Evolutionary conservation across 2,888 invertebrate genomes (phyloP).

Genomic region (Sthenelais limicola): DNA sequence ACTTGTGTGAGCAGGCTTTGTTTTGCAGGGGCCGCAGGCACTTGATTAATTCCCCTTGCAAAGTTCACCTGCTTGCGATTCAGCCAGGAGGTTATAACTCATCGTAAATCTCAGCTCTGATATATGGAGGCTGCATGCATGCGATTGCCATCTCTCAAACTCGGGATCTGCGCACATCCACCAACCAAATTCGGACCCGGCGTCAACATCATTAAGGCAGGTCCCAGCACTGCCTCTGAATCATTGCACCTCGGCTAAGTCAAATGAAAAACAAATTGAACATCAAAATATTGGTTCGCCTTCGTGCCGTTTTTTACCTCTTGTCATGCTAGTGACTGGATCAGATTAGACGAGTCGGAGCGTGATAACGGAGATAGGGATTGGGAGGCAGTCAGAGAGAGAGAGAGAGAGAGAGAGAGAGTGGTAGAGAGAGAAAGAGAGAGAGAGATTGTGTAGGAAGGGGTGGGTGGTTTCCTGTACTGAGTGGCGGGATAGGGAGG

Average conservation of each 20-base stretch:
- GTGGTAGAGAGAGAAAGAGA: constrained; percentile 4
- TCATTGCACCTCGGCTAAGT: constrained; percentile 27
- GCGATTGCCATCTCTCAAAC: constrained; percentile 39
- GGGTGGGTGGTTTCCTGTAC: too few species aligned
- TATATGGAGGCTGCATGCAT: constrained; percentile 38
- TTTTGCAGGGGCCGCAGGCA: constrained; percentile 27
- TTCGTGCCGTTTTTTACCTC: too few species aligned
- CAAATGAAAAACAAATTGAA: constrained; percentile 38
- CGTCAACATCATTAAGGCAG: constrained; percentile 33
- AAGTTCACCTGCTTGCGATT: constrained; percentile 40
- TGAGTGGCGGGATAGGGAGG: constrained; percentile 21
- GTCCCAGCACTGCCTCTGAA: constrained; percentile 20
- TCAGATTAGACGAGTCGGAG: constrained; percentile 31
- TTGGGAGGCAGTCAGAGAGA: not conserved
- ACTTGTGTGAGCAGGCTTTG: constrained; percentile 39
- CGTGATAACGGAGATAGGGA: constrained; percentile 32
- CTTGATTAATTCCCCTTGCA: constrained; percentile 36
- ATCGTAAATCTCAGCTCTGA: constrained; percentile 34
- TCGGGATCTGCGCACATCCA: constrained; percentile 10
- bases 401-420: constrained; percentile 1
- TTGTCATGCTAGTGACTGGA: not conserved
- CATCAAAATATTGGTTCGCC: constrained; percentile 36
- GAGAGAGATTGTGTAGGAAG: not conserved
- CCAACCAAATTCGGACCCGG: constrained; percentile 19
- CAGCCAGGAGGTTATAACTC: constrained; percentile 34